These are phyloP conservation scores for Ptyas mucosa DNA, from an alignment of 2,113 vertebrate species.

Conservation along the genomic window DNA sequence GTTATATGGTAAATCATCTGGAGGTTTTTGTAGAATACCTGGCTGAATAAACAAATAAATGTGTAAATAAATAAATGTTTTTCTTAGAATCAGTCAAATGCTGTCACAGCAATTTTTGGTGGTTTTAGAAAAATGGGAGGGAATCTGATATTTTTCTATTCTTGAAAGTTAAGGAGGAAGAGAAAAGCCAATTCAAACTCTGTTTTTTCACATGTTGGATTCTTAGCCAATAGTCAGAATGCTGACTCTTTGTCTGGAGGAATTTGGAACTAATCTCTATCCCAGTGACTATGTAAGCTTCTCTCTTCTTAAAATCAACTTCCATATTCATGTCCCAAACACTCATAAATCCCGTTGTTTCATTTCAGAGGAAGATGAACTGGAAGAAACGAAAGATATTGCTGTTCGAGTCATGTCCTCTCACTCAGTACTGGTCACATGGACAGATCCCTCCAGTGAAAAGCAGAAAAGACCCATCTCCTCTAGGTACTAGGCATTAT, in stretches of 20 bases:
- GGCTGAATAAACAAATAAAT: background rate
- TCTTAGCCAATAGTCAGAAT: background rate
- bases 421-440: constrained; percentile 91
- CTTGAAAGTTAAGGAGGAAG: background rate
- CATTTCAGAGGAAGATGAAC: constrained; percentile 80
- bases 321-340: background rate
- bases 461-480: constrained; percentile 74
- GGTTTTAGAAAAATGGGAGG: background rate
- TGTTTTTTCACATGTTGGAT: background rate
- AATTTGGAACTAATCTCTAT: background rate
- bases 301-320: background rate
- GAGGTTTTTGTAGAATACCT: background rate
- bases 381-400: constrained; percentile 82
- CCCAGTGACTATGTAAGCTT: background rate
- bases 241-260: background rate
- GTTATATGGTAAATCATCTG: background rate
- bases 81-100: background rate
- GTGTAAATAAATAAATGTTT: background rate
- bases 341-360: constrained; percentile 20
- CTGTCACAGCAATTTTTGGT: background rate
- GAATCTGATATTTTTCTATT: background rate
- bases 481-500: constrained; percentile 63
- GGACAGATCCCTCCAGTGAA: constrained; percentile 86
- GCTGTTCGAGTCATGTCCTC: constrained; percentile 91
- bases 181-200: background rate